Base-by-base conservation (phyloP, 2,888 invertebrate genomes). In the Machimus atricapillus region DNA sequence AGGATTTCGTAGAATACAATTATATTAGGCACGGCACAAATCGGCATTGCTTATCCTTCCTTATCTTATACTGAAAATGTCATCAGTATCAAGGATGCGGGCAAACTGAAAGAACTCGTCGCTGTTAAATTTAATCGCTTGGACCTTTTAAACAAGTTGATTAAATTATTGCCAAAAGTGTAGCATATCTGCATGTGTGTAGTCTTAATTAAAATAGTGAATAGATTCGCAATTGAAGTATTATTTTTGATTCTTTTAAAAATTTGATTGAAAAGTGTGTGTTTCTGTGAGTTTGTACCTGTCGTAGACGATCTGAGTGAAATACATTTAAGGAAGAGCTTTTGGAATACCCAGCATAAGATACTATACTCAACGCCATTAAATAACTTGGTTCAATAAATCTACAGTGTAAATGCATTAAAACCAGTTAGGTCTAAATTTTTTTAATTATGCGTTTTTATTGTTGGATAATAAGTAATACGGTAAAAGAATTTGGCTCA, bases 61-160 rank as follows among this genome's bases (percentile, higher is more conserved):
- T 46, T 74, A 74, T n/a, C 27, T 85, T 66, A 52, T 86, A 76
- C 34, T 79, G 40, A 83, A 82, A 87, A 88, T 88, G 88, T 87
- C 88, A 87, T 87, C 87, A 88, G 88, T 88, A 87, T 87, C 81
- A 87, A 88, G 87, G 83, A 86, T 88, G 85, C 88, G 88, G 56
- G 88, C 86, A 52, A 46, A 85, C 86, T 86, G 88, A 86, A 52
- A 86, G 86, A 87, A 88, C 82, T 56, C 43, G 81, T 52, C 46
- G 46, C 43, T 37, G 8, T 23, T 66, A 23, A 66, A 23, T 8
- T 58, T n/a, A 52, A 16, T 52, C n/a, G 23, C 12, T 66, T 66
- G 66, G 66, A 66, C 52, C 43, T 46, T 52, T n/a, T 52, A n/a
- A 19, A 52, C 52, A n/a, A 52, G 2, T 52, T 19, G n/a, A 52